Percentiles rank a stretch among this genome's conserved stretches.
Conservation (phyloP, 2,888 invertebrate genomes). For the Cactoblastis cactorum region DNA sequence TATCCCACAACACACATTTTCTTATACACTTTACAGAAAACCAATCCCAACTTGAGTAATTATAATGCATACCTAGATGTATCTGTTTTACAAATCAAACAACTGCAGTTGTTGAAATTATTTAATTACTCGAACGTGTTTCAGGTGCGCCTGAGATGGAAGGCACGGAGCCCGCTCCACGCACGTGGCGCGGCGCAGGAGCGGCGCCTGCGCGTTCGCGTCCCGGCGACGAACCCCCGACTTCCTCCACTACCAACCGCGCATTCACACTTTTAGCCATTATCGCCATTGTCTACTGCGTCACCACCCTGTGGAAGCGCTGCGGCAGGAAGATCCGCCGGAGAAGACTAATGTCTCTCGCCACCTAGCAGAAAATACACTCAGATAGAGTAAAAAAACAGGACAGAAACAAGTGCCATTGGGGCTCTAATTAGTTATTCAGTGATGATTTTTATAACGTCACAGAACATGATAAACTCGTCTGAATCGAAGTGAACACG, state of each 20-base stretch:
- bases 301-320: slow-evolving; percentile 48
- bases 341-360: slow-evolving; percentile 53
- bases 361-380: slow-evolving; percentile 50
- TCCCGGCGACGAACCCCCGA: slow-evolving; percentile 27
- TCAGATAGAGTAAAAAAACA: slow-evolving; percentile 16
- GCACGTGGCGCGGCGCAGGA: slow-evolving; percentile 77
- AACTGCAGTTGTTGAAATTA: too few species aligned
- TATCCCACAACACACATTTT: too few species aligned
- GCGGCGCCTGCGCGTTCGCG: slow-evolving; percentile 46
- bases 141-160: slow-evolving; percentile 67
- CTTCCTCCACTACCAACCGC: slow-evolving; percentile 38
- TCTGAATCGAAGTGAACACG: neutral
- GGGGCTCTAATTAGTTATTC: neutral
- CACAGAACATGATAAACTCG: too few species aligned
- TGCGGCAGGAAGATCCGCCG: slow-evolving; percentile 57
- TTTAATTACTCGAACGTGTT: neutral
- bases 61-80: too few species aligned
- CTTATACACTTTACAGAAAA: too few species aligned
- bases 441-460: neutral
- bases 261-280: slow-evolving; percentile 43
- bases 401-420: neutral
- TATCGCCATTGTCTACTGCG: slow-evolving; percentile 40
- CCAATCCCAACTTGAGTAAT: too few species aligned
- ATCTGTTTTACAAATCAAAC: too few species aligned
- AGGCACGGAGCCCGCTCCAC: slow-evolving; percentile 70